Conservation (phyloP, 1,140 invertebrate species). For the Catajapyx aquilonaris region DNA sequence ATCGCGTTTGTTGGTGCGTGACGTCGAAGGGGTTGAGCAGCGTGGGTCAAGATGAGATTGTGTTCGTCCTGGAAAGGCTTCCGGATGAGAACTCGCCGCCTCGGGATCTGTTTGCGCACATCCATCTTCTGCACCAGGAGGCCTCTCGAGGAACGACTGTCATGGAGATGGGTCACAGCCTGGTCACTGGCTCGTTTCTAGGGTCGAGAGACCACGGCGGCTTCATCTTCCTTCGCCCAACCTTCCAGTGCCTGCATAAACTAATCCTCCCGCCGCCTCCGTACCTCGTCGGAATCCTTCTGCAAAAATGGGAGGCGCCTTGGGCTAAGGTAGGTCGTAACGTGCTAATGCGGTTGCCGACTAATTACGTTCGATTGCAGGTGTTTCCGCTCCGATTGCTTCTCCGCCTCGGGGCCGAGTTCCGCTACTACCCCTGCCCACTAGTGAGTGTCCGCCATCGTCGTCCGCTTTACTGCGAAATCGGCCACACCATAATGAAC, state of each 20-base stretch:
- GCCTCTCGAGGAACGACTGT: slow-evolving; percentile 45
- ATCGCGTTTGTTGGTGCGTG: slow-evolving; percentile 58
- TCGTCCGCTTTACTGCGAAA: slow-evolving; percentile 65
- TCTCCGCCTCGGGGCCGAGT: slow-evolving; percentile 62
- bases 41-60: slow-evolving; percentile 69
- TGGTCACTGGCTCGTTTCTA: slow-evolving; percentile 37
- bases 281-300: slow-evolving; percentile 55
- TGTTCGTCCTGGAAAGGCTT: slow-evolving; percentile 53
- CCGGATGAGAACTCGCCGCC: slow-evolving; percentile 44
- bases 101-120: slow-evolving; percentile 53
- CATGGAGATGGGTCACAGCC: slow-evolving; percentile 45
- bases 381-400: slow-evolving; percentile 58
- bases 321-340: slow-evolving; percentile 26
- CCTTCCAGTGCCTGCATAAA: slow-evolving; percentile 63
- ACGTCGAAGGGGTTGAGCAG: slow-evolving; percentile 54
- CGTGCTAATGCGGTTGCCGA: not conserved
- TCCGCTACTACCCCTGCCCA: slow-evolving; percentile 71
- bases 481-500: slow-evolving; percentile 79
- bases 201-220: slow-evolving; percentile 64
- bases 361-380: slow-evolving; percentile 26
- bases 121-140: slow-evolving; percentile 52
- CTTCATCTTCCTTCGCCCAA: slow-evolving; percentile 60
- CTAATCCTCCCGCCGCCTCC: slow-evolving; percentile 50
- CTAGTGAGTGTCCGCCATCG: slow-evolving; percentile 56
- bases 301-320: slow-evolving; percentile 45